Conservation (phyloP, 2,888 invertebrate species). For the Caenorhabditis auriculariae region DNA sequence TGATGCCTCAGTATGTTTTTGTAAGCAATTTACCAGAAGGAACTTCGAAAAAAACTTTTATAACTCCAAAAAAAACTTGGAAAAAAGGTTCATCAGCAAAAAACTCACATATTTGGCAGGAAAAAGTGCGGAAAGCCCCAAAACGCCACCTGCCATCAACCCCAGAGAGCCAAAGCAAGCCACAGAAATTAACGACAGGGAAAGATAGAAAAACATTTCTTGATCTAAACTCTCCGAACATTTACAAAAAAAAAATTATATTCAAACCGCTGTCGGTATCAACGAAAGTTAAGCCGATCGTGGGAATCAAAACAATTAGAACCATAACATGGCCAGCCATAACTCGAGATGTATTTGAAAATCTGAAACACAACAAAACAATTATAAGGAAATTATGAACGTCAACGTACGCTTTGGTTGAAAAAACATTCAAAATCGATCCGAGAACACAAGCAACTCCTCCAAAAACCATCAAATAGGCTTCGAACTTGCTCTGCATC, state of each 20-base stretch:
- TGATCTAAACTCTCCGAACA: constrained; percentile 22
- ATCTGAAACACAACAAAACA: constrained; percentile 12
- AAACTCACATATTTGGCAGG: constrained; percentile 34
- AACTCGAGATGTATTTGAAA: constrained; percentile 39
- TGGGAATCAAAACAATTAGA: constrained; percentile 37
- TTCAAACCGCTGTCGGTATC: constrained; percentile 34
- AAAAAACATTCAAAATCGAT: constrained; percentile 32
- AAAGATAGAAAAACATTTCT: constrained; percentile 34
- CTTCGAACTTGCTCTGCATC: constrained; percentile 32
- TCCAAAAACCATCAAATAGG: constrained; percentile 37
- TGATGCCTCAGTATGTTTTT: no score
- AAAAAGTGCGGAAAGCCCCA: constrained; percentile 35
- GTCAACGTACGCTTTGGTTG: constrained; percentile 27
- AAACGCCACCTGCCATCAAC: constrained; percentile 42
- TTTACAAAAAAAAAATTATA: neutral
- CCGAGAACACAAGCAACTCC: constrained; percentile 40
- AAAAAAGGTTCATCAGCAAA: no score
- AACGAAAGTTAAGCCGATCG: constrained; percentile 33
- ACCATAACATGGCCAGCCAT: constrained; percentile 42
- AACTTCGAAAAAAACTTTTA: no score
- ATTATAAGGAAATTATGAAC: no score
- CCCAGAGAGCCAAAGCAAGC: constrained; percentile 44
- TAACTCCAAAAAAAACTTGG: no score
- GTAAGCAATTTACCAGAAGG: no score
- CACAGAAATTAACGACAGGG: constrained; percentile 28